Percentiles rank a stretch among this genome's conserved stretches.
phyloP scores from a whole-genome alignment of 2,797 vertebrate species.

The Enteromius trimaculatus region DNA sequence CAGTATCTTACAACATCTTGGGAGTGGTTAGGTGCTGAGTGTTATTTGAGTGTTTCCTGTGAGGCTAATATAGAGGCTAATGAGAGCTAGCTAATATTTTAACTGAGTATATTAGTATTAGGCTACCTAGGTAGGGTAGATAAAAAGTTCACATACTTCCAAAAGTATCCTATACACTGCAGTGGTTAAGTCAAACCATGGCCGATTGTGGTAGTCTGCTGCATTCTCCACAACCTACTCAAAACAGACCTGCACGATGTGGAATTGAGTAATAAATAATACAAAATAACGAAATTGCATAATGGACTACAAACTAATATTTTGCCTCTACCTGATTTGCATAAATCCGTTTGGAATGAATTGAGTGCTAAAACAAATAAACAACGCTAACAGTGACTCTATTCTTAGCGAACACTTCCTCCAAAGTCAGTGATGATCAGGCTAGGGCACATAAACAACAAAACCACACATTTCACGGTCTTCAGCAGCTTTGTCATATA shows the following conservation, averaged over 20 bases:
- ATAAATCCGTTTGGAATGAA: background rate
- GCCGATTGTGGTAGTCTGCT: background rate
- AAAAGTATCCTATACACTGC: too few species aligned
- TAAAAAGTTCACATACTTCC: too few species aligned
- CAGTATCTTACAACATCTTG: too few species aligned
- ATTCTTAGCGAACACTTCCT: background rate
- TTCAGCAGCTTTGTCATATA: constrained; percentile 10
- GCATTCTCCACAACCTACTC: background rate
- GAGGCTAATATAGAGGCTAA: too few species aligned
- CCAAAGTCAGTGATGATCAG: background rate
- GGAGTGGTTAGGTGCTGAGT: too few species aligned
- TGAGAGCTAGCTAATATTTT: too few species aligned
- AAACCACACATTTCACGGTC: background rate
- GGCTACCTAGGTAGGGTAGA: too few species aligned
- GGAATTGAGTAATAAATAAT: background rate
- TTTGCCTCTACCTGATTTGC: background rate
- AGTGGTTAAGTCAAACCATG: background rate
- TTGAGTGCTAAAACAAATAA: background rate
- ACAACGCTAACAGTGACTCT: background rate
- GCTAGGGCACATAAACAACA: background rate
- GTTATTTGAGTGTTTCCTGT: too few species aligned
- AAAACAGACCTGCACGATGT: background rate
- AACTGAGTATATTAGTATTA: too few species aligned
- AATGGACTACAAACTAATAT: background rate
- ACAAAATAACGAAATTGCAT: background rate